Percentiles rank a stretch among this genome's conserved stretches.
Conservation (phyloP, 1,140 invertebrate genomes). For the Heliothis subflexa region DNA sequence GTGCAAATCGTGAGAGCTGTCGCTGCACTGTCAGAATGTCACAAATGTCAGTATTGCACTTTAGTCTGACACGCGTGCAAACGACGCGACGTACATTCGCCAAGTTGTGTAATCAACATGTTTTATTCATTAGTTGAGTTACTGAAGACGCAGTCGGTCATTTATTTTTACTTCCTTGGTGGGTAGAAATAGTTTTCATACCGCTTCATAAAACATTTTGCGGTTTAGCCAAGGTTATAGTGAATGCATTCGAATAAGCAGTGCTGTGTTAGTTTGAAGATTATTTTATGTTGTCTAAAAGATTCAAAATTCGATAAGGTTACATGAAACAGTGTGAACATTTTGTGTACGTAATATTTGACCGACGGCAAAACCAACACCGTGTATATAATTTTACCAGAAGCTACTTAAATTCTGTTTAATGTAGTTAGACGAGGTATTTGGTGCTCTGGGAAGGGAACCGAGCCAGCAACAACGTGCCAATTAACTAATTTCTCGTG, state of each 20-base stretch:
- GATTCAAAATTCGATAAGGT: no score
- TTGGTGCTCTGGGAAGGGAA: neutral
- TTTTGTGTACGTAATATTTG: no score
- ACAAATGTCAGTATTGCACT: neutral
- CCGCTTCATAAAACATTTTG: no score
- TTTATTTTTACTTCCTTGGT: neutral
- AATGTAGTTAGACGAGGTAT: neutral
- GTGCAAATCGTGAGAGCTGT: constrained; percentile 1
- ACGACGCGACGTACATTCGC: constrained; percentile 5
- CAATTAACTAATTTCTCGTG: constrained; percentile 39
- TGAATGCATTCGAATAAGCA: no score
- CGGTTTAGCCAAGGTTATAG: no score
- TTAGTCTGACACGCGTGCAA: neutral
- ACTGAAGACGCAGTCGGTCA: constrained; percentile 1
- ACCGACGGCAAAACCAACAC: no score
- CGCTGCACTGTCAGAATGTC: constrained; percentile 15
- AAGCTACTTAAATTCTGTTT: neutral
- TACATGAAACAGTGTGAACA: no score
- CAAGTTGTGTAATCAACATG: constrained; percentile 21
- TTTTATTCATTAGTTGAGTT: constrained; percentile 18
- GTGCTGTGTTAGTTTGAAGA: no score
- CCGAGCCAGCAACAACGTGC: constrained; percentile 20
- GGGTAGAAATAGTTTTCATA: no score
- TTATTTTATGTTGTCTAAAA: no score
- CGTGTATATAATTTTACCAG: neutral